phyloP scores from a whole-genome alignment of 2,888 invertebrate genomes.

The Drosophila yooni region DNA sequence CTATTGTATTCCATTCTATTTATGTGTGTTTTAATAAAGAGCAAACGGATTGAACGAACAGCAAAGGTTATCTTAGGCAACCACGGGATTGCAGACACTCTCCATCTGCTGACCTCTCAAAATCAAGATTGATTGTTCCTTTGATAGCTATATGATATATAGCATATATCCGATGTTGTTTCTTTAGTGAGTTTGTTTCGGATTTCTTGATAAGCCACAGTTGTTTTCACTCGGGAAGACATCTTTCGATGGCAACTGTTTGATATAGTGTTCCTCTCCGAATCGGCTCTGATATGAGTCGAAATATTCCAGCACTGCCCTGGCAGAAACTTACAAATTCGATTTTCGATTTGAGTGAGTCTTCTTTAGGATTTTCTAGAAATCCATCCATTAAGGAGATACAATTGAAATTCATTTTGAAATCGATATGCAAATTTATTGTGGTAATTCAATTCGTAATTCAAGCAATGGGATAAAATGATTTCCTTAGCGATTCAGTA shows the following conservation, averaged over 20 bases:
- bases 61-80: fast-evolving
- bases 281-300: background rate
- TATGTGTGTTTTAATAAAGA: constrained; percentile 29
- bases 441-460: constrained; percentile 51
- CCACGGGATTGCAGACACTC: background rate
- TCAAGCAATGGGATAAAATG: constrained; percentile 48
- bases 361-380: background rate
- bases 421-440: constrained; percentile 42
- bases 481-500: constrained; percentile 60
- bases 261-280: background rate
- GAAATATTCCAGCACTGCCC: background rate
- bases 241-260: background rate
- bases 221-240: background rate
- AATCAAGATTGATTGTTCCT: background rate
- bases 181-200: background rate
- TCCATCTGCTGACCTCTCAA: background rate
- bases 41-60: background rate
- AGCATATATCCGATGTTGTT: background rate
- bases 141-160: background rate
- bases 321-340: background rate
- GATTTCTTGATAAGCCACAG: background rate
- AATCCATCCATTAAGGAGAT: background rate
- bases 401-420: background rate
- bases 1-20: background rate
- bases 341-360: background rate